These are phyloP conservation scores for Brachyhypopomus occidentalis DNA, from an alignment of 2,113 vertebrate species.

Conservation along the genomic window DNA sequence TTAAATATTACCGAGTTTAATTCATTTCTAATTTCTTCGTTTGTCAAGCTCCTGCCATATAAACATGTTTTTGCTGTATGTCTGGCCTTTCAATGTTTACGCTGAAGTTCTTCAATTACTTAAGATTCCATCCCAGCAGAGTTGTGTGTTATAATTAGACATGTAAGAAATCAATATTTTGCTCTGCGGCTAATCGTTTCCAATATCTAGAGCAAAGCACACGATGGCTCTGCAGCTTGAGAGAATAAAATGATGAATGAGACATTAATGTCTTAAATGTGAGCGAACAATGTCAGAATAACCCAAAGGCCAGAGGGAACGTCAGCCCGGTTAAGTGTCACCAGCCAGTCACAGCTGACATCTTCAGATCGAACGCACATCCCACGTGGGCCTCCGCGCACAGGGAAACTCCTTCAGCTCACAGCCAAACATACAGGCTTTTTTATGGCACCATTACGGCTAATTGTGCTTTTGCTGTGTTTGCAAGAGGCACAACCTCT, in stretches of 20 bases:
- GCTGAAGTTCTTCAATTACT: background rate
- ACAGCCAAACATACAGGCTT: background rate
- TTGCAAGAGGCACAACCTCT: too few species aligned
- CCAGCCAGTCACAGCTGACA: background rate
- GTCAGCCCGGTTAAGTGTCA: background rate
- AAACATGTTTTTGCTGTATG: background rate
- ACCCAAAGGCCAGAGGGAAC: too few species aligned
- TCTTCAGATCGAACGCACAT: too few species aligned
- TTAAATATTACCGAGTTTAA: constrained; percentile 24
- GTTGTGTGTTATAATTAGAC: background rate
- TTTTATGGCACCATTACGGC: background rate
- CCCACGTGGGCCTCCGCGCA: background rate
- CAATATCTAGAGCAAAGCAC: background rate
- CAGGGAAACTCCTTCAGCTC: background rate
- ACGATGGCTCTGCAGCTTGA: background rate
- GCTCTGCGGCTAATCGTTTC: background rate
- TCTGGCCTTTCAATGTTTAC: background rate
- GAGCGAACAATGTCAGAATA: background rate
- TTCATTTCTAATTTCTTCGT: constrained; percentile 18
- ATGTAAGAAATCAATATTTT: background rate
- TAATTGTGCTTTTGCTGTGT: constrained; percentile 7
- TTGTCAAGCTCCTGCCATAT: background rate
- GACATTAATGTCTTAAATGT: background rate
- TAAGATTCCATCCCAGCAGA: background rate
- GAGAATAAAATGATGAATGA: background rate